A percentile compares a stretch with the other conserved stretches of the same genome.
Evolutionary conservation across 2,888 invertebrate species (phyloP).

Genomic region (Napeogenes sylphis): DNA sequence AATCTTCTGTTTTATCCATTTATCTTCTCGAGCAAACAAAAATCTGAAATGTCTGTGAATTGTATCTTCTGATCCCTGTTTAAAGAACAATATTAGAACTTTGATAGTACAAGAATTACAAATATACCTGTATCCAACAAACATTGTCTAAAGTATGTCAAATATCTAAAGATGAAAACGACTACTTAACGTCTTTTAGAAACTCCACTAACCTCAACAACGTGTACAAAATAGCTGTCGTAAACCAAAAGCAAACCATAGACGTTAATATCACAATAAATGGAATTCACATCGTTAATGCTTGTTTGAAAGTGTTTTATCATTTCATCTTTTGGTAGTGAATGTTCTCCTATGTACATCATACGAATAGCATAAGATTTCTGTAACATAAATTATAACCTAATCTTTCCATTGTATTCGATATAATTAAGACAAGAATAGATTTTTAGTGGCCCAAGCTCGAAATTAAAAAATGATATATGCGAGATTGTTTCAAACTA

Average conservation of each 20-base stretch:
- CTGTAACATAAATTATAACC: conserved; percentile 44
- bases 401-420: neutral
- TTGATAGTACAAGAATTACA: neutral
- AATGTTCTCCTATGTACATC: conserved; percentile 69
- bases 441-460: too few species aligned
- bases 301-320: conserved; percentile 50
- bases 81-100: neutral
- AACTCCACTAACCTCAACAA: conserved; percentile 64
- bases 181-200: neutral
- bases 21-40: conserved; percentile 50
- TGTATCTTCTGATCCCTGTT: conserved; percentile 72
- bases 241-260: conserved; percentile 70
- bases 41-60: conserved; percentile 63
- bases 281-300: conserved; percentile 54
- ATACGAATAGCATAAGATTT: conserved; percentile 68
- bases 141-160: neutral
- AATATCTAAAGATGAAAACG: neutral
- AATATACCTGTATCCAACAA: too few species aligned
- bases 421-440: neutral
- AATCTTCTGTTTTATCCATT: conserved; percentile 49
- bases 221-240: conserved; percentile 71
- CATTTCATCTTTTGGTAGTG: conserved; percentile 52
- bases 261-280: conserved; percentile 64
- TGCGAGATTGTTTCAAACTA: too few species aligned
- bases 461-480: too few species aligned